Percentiles rank a stretch among this genome's conserved stretches.
Evolutionary conservation across 2,888 invertebrate species (phyloP).

Genomic region (Cheilosia pagana): DNA sequence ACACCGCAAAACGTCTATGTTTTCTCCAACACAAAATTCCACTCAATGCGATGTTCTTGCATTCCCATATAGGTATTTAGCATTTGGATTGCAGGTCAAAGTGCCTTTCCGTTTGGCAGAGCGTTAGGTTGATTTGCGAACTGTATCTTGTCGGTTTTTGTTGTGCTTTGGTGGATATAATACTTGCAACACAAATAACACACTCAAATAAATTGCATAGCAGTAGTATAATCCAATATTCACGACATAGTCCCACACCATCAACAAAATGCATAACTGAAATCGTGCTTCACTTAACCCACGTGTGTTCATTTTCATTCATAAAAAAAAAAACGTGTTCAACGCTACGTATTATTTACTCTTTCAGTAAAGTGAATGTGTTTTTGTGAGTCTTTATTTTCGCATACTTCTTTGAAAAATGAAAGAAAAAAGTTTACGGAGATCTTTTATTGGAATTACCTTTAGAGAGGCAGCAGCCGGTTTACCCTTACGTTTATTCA

Average conservation of each 20-base stretch:
- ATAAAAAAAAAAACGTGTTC: constrained; percentile 45
- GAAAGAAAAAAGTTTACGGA: constrained; percentile 2
- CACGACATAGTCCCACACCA: not conserved
- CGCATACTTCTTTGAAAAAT: constrained; percentile 27
- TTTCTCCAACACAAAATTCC: constrained; percentile 28
- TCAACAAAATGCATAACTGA: constrained; percentile 32
- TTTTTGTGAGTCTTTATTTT: constrained; percentile 22
- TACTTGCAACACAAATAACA: not conserved
- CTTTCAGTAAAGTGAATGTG: constrained; percentile 20
- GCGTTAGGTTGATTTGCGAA: constrained; percentile 34
- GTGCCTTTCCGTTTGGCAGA: constrained; percentile 32
- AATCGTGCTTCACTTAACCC: constrained; percentile 39
- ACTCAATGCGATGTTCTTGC: constrained; percentile 59
- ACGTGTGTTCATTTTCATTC: constrained; percentile 60
- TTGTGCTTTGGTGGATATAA: not conserved
- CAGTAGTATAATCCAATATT: not conserved
- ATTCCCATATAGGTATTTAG: not conserved
- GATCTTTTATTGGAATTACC: not conserved
- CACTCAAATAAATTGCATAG: not conserved
- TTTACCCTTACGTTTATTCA: constrained; percentile 8
- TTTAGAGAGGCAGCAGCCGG: not conserved
- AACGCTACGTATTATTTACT: not conserved
- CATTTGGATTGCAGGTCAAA: constrained; percentile 23
- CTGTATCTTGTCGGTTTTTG: constrained; percentile 1
- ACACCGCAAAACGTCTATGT: constrained; percentile 50